Evolutionary conservation across 2,888 invertebrate species (phyloP).

Genomic region (Noctua fimbriata): DNA sequence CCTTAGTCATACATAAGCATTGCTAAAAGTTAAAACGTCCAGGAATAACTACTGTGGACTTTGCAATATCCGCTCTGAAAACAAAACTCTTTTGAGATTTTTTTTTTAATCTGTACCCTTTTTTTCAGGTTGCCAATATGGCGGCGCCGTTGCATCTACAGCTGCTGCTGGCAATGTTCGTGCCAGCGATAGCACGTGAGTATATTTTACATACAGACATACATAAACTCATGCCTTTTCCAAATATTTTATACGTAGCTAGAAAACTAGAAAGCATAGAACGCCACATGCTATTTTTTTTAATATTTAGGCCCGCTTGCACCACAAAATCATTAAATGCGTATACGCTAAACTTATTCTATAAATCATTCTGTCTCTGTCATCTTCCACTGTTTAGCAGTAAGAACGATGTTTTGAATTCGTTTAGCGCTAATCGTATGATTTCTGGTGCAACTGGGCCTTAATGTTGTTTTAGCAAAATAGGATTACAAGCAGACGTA

Average conservation of each 20-base stretch:
- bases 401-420: background rate
- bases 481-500: background rate
- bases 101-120: slow-evolving; percentile 51
- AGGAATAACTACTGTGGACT: background rate
- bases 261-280: background rate
- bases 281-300: background rate
- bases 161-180: slow-evolving; percentile 72
- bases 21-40: background rate
- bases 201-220: slow-evolving; percentile 31
- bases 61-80: background rate
- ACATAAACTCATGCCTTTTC: background rate
- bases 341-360: background rate
- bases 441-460: background rate
- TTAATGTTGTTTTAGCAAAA: background rate
- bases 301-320: background rate
- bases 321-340: background rate
- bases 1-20: background rate
- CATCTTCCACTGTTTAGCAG: background rate
- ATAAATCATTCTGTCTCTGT: background rate
- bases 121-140: slow-evolving; percentile 76
- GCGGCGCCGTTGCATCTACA: slow-evolving; percentile 70
- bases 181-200: slow-evolving; percentile 77
- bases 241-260: background rate
- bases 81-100: background rate
- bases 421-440: background rate